These are phyloP conservation scores for Anticlea derivata DNA, from an alignment of 2,888 invertebrate species.

Conservation along the genomic window DNA sequence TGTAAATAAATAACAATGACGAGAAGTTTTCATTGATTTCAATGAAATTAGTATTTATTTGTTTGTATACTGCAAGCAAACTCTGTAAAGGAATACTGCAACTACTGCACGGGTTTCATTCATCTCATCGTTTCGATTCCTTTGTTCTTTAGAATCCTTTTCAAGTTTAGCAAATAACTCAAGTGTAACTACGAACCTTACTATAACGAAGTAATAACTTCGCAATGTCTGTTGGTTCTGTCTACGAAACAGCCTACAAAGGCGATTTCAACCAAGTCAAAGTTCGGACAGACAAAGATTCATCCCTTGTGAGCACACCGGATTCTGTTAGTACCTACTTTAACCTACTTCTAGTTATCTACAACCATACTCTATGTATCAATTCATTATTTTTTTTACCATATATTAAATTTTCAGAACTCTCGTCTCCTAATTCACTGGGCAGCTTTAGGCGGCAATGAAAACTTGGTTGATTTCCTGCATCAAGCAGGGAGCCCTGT, in stretches of 20 bases:
- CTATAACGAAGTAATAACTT: background rate
- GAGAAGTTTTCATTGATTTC: too few species aligned
- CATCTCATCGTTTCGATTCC: too few species aligned
- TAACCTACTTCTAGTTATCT: background rate
- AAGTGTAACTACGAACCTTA: too few species aligned
- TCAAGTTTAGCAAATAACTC: too few species aligned
- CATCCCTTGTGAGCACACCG: slow-evolving; percentile 48
- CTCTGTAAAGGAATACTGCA: too few species aligned
- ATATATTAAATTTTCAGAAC: slow-evolving; percentile 85
- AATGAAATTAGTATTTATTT: too few species aligned
- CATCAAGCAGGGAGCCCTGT: slow-evolving; percentile 86
- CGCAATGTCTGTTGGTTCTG: slow-evolving; percentile 71
- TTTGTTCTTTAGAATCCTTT: too few species aligned
- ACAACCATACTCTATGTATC: too few species aligned
- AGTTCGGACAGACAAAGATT: slow-evolving; percentile 83
- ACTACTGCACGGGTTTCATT: too few species aligned
- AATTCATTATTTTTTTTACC: too few species aligned
- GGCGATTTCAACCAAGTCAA: slow-evolving; percentile 88
- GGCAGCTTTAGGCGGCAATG: slow-evolving; percentile 91
- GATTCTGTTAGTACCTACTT: slow-evolving; percentile 56
- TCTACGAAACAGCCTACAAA: slow-evolving; percentile 88
- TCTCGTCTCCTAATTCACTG: slow-evolving; percentile 90
- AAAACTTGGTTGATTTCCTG: slow-evolving; percentile 87
- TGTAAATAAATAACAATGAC: too few species aligned
- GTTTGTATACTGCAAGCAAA: too few species aligned